Conservation (phyloP, 2,113 vertebrate genomes). For the Trogon surrucura region DNA sequence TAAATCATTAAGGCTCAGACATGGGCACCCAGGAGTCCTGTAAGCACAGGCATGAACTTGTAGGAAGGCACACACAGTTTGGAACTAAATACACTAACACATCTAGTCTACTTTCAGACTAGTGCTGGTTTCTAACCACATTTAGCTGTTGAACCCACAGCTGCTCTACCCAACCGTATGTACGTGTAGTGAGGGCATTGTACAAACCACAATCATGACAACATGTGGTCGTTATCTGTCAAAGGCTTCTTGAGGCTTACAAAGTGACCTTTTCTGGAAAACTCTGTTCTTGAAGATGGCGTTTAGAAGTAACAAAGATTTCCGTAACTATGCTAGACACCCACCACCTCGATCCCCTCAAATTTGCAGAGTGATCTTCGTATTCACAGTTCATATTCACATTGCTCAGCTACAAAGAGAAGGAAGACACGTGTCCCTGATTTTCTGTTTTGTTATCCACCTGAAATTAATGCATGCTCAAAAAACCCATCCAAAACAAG, state of each 20-base stretch:
- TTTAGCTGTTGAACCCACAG: not conserved
- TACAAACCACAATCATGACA: not conserved
- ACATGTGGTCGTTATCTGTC: not conserved
- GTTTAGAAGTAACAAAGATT: not conserved
- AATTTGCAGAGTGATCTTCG: not conserved
- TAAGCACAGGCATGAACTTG: not conserved
- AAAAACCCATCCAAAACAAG: not conserved
- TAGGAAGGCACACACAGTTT: not conserved
- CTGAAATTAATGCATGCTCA: not conserved
- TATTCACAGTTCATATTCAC: not conserved
- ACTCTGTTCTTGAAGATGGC: not conserved
- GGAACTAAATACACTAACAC: not conserved
- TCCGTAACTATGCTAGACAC: not conserved
- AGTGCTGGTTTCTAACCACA: not conserved
- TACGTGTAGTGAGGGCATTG: rapidly evolving
- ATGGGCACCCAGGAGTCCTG: not conserved
- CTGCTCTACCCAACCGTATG: not conserved
- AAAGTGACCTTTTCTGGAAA: not conserved
- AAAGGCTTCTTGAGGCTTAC: not conserved
- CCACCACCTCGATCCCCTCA: not conserved
- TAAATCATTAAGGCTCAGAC: not conserved
- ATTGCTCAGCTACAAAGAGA: not conserved
- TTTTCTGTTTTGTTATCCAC: not conserved
- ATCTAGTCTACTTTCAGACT: not conserved
- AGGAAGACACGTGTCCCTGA: not conserved